Base-by-base conservation (phyloP, 1,140 invertebrate species). In the Conus betulinus region DNA sequence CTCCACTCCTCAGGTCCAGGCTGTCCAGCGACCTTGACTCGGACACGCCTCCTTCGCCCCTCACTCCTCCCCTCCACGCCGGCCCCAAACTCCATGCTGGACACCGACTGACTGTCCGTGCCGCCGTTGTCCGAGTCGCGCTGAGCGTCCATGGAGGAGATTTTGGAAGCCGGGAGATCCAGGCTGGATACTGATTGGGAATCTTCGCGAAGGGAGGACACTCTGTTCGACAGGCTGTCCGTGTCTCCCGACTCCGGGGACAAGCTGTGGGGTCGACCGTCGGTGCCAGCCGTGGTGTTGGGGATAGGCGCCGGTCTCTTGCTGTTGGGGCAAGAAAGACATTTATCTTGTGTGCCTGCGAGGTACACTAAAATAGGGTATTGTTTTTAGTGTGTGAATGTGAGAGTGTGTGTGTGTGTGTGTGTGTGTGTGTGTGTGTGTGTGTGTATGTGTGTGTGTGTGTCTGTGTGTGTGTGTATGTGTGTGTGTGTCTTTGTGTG, bases 71-170 rank as follows among this genome's bases (percentile, higher is more conserved):
- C 89, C 91, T 90, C 95, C 95, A 60, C 94, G 82, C 87, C 94
- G 74, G 74, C 84, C 2, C 93, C 93, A 89, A 94, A 93, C 85
- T 96, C 95, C 86, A 94, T 92, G 91, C 95, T 96, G n/a, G 95
- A 95, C n/a, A 95, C 91, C 1, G 95, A 96, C 74, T 95, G 94
- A 53, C 93, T 94, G 91, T 90, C 88, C 13, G 85, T 74, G 74
- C 85, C 86, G 51, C 51, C 39, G 3, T 39, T 39, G 39, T 39
- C 88, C 13, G 85, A 81, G 74, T 87, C 86, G 51, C 51, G 87
- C 27, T 87, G 88, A n/a, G 60, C 27, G 25, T 79, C 88, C 53
- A 60, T 67, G 3, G 39, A 39, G 23, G 85, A 78, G 39, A 63
- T 39, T 25, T 27, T 20, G 86, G 52, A 55, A 53, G 53, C 8